These are phyloP conservation scores for Haliclona indistincta DNA, from an alignment of 37 sponge, comb jelly and placozoan species.

Conservation along the genomic window DNA sequence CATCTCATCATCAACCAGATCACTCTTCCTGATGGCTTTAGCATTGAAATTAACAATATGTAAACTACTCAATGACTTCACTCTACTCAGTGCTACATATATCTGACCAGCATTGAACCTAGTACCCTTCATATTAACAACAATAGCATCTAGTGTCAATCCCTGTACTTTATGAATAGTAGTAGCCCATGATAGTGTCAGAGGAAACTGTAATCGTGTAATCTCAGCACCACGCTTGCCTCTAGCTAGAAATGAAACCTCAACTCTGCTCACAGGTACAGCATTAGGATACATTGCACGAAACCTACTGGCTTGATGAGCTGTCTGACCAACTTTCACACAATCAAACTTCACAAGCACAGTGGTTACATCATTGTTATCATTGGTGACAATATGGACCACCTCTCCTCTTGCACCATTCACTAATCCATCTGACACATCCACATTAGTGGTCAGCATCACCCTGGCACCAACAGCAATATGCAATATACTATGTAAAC, in stretches of 20 bases:
- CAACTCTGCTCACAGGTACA: constrained; percentile 24
- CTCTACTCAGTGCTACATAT: constrained; percentile 30
- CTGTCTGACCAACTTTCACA: background rate
- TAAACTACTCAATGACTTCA: constrained; percentile 1
- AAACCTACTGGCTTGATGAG: constrained; percentile 2
- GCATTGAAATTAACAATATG: constrained; percentile 19
- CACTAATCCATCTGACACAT: no score
- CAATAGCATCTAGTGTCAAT: constrained; percentile 29
- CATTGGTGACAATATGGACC: constrained; percentile 18
- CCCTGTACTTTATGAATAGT: constrained; percentile 37
- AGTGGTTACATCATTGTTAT: constrained; percentile 19
- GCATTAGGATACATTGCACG: constrained; percentile 14
- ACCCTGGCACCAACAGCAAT: no score
- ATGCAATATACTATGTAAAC: no score
- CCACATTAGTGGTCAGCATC: no score
- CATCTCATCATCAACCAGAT: constrained; percentile 4
- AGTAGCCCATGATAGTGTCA: constrained; percentile 1
- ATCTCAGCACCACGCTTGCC: constrained; percentile 23
- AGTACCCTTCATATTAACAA: constrained; percentile 36
- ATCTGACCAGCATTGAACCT: constrained; percentile 21
- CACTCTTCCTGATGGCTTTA: constrained; percentile 2
- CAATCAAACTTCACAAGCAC: constrained; percentile 39
- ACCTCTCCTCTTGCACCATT: constrained; percentile 23
- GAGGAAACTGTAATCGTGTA: constrained; percentile 14
- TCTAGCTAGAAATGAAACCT: constrained; percentile 21